Evolutionary conservation across 1,140 invertebrate genomes (phyloP), one percentile per base, ranked within the genome.

Genomic region (Eumaeus atala): DNA sequence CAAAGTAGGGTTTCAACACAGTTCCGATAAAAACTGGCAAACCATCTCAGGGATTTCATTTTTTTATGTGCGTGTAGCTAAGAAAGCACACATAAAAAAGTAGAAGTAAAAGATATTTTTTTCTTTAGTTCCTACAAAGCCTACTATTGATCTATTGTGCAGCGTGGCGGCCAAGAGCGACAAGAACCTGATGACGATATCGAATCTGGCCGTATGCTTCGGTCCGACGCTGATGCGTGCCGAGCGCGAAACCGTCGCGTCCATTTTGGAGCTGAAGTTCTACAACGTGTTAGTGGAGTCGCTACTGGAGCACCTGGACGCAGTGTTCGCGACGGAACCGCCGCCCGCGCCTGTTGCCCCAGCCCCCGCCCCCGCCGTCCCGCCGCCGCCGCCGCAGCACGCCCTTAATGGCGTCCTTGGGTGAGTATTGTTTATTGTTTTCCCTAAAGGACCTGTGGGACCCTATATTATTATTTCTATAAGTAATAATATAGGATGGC

Each of bases 191-290:
- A 99, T 99, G 98, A 96, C 95, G n/a, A 91, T 96, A 21, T 96
- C 95, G 54, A 99, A 99, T 89, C 87, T 99, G 54, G 96, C 96
- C 1, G 97, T 99, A n/a, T 99, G 98, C 84, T 99, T 99, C 88
- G 97, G 97, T 17, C 98, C 98, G n/a, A 98, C 97, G 33, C 88
- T 99, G 62, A 89, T 99, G 71, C 90, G 97, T 53, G 95, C 97
- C 6, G 94, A 96, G 89, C 96, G 98, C 79, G 97, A 99, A 89
- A 97, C 97, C 3, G 95, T 99, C 49, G 97, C 97, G 35, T 96
- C 97, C 65, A 98, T 99, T 72, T 94, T 99, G 91, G 97, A 99
- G 80, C 96, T 99, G 54, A 99, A 99, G 88, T 99, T 99, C 90
- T 97, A 96, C 82, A 99, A 99, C 88, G 95, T 98, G 66, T 95